Evolutionary conservation across 1,140 invertebrate species (phyloP).

Genomic region (Neotoxoptera formosana): DNA sequence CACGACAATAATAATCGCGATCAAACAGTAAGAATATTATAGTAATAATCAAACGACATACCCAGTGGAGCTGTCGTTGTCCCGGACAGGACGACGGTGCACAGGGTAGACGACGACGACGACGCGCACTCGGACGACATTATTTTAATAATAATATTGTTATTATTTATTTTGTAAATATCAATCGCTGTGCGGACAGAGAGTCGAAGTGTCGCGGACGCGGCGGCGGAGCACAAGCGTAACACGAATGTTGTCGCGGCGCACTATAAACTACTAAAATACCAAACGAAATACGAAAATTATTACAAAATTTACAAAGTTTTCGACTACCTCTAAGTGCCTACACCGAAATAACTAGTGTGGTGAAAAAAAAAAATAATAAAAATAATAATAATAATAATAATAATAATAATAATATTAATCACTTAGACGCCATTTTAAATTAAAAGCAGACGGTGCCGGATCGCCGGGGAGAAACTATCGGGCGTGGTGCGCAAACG

Average conservation of each 20-base stretch:
- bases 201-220: background rate
- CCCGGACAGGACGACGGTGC: background rate
- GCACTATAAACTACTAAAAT: background rate
- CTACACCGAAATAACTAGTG: background rate
- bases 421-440: constrained; percentile 57
- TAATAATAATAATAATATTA: constrained; percentile 51
- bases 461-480: background rate
- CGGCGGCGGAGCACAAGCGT: background rate
- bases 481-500: background rate
- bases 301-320: background rate
- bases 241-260: background rate
- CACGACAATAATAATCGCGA: background rate
- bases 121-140: background rate
- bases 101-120: background rate
- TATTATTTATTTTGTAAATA: background rate
- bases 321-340: background rate
- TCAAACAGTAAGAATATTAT: background rate
- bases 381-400: constrained; percentile 46
- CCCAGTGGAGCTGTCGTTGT: background rate
- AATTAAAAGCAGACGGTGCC: constrained; percentile 24
- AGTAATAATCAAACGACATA: constrained; percentile 12
- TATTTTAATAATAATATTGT: background rate
- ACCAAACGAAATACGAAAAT: background rate
- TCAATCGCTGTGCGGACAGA: background rate
- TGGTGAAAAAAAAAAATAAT: constrained; percentile 28